These are phyloP conservation scores for Protobothrops flavoviridis DNA, from an alignment of 2,113 vertebrate genomes.

Conservation along the genomic window DNA sequence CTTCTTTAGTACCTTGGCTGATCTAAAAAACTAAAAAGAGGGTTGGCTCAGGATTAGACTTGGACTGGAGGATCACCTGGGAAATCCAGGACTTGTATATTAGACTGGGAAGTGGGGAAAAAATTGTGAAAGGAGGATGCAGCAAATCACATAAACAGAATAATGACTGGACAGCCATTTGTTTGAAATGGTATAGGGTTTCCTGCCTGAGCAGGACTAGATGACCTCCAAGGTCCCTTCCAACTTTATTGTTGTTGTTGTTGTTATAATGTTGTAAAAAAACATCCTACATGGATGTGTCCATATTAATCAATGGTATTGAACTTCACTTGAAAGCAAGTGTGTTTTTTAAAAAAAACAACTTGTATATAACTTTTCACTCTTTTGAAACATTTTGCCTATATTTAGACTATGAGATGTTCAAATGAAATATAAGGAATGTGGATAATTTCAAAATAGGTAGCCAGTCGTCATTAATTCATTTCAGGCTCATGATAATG, in stretches of 20 bases:
- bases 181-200: no score
- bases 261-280: not conserved
- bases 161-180: not conserved
- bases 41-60: not conserved
- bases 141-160: not conserved
- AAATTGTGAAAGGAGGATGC: not conserved
- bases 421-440: constrained; percentile 60
- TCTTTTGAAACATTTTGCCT: constrained; percentile 35
- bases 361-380: constrained; percentile 21
- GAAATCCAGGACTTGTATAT: not conserved
- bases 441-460: constrained; percentile 65
- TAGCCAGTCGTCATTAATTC: constrained; percentile 63
- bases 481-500: constrained; percentile 60
- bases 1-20: constrained; percentile 1
- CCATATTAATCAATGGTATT: not conserved
- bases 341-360: not conserved
- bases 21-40: not conserved
- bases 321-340: not conserved
- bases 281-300: not conserved
- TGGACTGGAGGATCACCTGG: not conserved
- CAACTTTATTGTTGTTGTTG: no score
- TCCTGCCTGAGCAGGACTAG: no score
- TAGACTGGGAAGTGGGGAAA: not conserved
- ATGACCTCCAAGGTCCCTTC: no score
- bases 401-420: constrained; percentile 50